Evolutionary conservation across 2,888 invertebrate species (phyloP).

Genomic region (Hylaea fasciaria): DNA sequence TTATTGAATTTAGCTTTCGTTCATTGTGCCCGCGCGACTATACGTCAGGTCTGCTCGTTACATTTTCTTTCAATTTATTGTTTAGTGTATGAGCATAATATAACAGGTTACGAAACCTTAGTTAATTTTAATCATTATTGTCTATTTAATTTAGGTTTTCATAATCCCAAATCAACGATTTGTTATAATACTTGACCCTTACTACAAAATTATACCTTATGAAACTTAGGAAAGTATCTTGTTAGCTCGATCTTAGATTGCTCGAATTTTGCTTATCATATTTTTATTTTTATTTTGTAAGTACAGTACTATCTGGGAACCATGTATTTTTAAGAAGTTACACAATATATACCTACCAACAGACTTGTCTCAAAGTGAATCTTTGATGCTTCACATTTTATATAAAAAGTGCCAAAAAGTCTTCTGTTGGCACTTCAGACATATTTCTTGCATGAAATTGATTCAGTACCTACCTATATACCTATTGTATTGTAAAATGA

Average conservation of each 20-base stretch:
- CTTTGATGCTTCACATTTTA: too few species aligned
- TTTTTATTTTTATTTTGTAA: constrained; percentile 54
- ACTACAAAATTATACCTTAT: constrained; percentile 45
- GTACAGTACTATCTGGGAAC: constrained; percentile 56
- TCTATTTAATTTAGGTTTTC: constrained; percentile 24
- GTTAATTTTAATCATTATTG: constrained; percentile 22
- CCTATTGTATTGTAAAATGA: not conserved
- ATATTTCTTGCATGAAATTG: too few species aligned
- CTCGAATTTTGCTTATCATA: constrained; percentile 55
- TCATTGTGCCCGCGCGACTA: too few species aligned
- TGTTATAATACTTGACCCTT: constrained; percentile 54
- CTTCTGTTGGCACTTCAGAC: too few species aligned
- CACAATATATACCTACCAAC: too few species aligned
- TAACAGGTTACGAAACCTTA: constrained; percentile 20
- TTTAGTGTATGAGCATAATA: constrained; percentile 5
- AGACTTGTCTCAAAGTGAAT: too few species aligned
- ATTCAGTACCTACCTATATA: not conserved
- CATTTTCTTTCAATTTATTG: constrained; percentile 12
- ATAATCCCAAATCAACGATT: constrained; percentile 33
- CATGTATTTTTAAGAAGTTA: constrained; percentile 32
- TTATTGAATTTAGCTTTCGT: not conserved
- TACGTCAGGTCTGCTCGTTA: too few species aligned
- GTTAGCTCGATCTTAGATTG: constrained; percentile 50
- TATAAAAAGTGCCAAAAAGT: too few species aligned
- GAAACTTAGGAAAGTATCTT: constrained; percentile 49